Evolutionary conservation across 1,140 invertebrate species (phyloP), one percentile per base, ranked within the genome.

Genomic region (Drosophila equinoxialis): DNA sequence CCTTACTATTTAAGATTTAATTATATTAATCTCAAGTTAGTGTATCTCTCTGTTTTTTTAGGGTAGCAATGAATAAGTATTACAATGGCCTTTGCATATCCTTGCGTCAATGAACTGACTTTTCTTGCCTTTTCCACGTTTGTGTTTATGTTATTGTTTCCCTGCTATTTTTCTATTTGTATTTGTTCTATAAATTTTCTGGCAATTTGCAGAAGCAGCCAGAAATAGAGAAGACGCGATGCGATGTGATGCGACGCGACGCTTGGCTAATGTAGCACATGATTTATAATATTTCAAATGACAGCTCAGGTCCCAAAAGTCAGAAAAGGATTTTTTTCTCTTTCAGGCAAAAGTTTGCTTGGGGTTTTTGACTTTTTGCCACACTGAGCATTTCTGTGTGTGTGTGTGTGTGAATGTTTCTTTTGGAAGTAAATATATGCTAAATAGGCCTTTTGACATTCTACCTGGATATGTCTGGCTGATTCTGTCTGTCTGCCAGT

Each of bases 391-490:
- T n/a, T 13, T 26, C 3, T 35, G 11, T 39, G 5, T 67, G 42
- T 57, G 42, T 45, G 14, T 20, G 45, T 48, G 45, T 48, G 45
- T 48, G 45, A 17, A 17, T 48, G 17, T 20, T 39, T 65, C 68
- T 74, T 68, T 67, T 71, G 62, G 66, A 67, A 76, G 80, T 84
- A 84, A 84, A 89, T 89, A 89, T 89, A 89, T 89, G 84, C 81
- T 89, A 89, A 89, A 89, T 89, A 89, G 84, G 84, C 84, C 79
- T 89, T 89, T 89, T 89, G 84, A 89, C 84, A 89, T 89, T 87
- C 83, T 74, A 87, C 84, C 83, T 84, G 81, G 10, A 39, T 69
- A 77, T 77, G 73, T 45, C 69, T 54, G 55, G 23, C 42, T 57
- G 20, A 35, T 35, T 33, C 54, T 37, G 14, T 33, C 45, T 66